These are phyloP conservation scores for Chondrilla cf. caribensis DNA, from an alignment of 37 sponge, comb jelly and placozoan genomes.

Conservation along the genomic window DNA sequence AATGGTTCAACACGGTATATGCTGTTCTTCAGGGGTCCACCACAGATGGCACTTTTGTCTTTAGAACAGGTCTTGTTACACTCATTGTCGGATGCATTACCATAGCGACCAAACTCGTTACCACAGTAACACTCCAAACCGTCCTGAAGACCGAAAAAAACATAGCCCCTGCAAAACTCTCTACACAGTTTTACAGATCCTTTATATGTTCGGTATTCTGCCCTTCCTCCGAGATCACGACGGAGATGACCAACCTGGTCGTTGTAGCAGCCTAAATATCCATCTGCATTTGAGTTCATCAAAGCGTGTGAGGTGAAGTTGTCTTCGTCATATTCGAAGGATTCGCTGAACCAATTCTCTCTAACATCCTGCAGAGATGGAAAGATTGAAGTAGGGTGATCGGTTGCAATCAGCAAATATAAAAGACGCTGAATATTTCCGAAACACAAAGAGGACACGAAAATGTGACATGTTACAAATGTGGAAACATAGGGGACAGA, in stretches of 20 bases:
- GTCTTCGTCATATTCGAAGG: conserved; percentile 31
- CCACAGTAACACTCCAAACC: conserved; percentile 37
- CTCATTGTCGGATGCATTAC: background rate
- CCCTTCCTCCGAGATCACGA: background rate
- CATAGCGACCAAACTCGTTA: conserved; percentile 28
- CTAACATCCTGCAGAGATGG: background rate
- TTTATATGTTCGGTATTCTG: background rate
- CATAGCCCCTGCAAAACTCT: background rate
- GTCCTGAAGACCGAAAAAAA: conserved; percentile 29
- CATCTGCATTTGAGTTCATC: background rate
- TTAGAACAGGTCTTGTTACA: conserved; percentile 8
- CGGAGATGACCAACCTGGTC: background rate
- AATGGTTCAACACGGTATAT: background rate
- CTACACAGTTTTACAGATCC: background rate
- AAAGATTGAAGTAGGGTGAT: too few relatives aligned
- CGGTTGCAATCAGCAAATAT: too few relatives aligned
- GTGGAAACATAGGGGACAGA: too few relatives aligned
- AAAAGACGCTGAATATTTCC: too few relatives aligned
- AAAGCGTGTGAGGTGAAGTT: conserved; percentile 6
- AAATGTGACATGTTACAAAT: too few relatives aligned
- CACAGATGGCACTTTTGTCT: conserved; percentile 7
- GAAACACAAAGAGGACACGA: too few relatives aligned
- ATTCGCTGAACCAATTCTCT: conserved; percentile 7
- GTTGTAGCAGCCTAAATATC: conserved; percentile 29
- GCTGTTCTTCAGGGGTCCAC: conserved; percentile 17